Percentiles rank a stretch among this genome's conserved stretches.
Evolutionary conservation across 2,888 invertebrate genomes (phyloP).

Genomic region (Tiphia femorata): DNA sequence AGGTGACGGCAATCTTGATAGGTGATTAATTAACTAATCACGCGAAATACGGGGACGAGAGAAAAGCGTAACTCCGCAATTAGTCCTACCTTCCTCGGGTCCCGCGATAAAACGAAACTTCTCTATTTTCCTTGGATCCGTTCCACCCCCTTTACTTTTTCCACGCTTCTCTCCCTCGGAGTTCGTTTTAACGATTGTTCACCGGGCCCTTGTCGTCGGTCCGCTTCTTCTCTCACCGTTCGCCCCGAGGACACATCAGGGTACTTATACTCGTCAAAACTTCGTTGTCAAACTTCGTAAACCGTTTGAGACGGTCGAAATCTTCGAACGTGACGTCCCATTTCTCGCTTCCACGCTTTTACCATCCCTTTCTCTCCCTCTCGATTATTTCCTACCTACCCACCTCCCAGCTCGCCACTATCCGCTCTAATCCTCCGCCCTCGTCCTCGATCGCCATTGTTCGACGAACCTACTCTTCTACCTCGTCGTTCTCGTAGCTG

Average conservation of each 20-base stretch:
- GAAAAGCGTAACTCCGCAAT: too few relatives aligned
- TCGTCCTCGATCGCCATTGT: conserved; percentile 13
- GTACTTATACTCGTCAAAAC: conserved; percentile 16
- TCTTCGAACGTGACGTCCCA: conserved; percentile 27
- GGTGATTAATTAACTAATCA: too few relatives aligned
- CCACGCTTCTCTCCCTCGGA: background rate
- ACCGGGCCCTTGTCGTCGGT: background rate
- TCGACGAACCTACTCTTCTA: too few relatives aligned
- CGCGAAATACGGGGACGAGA: too few relatives aligned
- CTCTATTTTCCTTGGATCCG: background rate
- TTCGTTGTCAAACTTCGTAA: conserved; percentile 25
- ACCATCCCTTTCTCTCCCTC: background rate
- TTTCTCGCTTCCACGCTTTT: conserved; percentile 9
- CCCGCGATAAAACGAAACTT: too few relatives aligned
- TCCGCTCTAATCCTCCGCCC: background rate
- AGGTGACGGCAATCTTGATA: too few relatives aligned
- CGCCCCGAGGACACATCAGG: background rate
- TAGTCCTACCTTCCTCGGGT: too few relatives aligned
- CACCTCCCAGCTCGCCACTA: background rate
- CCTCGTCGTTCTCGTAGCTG: too few relatives aligned
- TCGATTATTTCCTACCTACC: background rate
- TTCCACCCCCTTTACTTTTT: background rate
- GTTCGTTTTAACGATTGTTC: too few relatives aligned
- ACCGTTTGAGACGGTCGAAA: conserved; percentile 27
- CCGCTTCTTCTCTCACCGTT: background rate